Evolutionary conservation across 2,797 vertebrate species (phyloP), one percentile per base, ranked within the genome.

Genomic region (Acanthiza pusilla): DNA sequence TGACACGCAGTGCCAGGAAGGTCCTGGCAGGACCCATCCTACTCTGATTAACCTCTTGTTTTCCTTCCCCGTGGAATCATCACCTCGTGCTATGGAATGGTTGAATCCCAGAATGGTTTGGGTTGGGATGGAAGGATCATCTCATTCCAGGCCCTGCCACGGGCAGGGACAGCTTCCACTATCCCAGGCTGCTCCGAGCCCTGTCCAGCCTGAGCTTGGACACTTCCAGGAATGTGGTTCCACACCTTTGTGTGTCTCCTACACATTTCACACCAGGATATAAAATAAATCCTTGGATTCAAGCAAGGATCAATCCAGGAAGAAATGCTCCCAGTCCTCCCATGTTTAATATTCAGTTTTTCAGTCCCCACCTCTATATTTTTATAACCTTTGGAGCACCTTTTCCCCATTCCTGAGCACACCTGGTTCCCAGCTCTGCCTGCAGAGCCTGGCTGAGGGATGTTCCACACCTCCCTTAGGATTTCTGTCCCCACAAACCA

Each of bases 311-410:
- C 55, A 36, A 72, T 13, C 81, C 19, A 3, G 6, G 26, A 90
- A 78, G 10, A 45, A 93, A 36, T 3, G 4, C 1, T 65, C 27
- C 47, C 34, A 7, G 62, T n/a, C 21, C 6, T 63, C 10, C 2
- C 9, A 40, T 0, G 0, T n/a, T n/a, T 40, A 38, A 42, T 1
- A 12, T 23, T 54, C 51, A 38, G 16, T 30, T 16, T 11, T 36
- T 60, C 47, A 5, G 3, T 43, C 21, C 38, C 10, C 8, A 13
- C 5, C 1, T 21, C 23, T n/a, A 1, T 42, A 1, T n/a, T 72
- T 55, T 38, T 6, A n/a, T 23, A n/a, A 22, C 4, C 7, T 51
- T 42, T 48, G 19, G 6, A 60, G 4, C 29, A 17, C 2, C 11
- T 73, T 45, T 21, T 34, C 27, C 19, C 23, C 16, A 13, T 53